Conservation (phyloP, 2,797 vertebrate species). For the Petrocephalus schoutedeni region DNA sequence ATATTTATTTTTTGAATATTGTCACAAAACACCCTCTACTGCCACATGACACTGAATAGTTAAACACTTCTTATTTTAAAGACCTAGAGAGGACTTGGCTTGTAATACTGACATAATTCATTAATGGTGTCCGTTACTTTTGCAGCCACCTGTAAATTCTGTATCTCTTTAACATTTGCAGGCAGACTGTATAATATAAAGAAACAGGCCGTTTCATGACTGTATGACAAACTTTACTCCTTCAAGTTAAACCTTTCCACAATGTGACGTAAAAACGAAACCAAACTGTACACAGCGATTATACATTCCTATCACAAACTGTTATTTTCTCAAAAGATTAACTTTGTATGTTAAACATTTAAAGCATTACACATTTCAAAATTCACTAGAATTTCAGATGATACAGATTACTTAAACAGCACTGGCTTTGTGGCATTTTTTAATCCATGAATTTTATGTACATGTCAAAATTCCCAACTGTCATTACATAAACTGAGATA, state of each 20-base stretch:
- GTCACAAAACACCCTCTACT: no score
- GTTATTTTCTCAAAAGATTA: neutral
- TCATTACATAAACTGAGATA: neutral
- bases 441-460: neutral
- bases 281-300: neutral
- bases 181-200: neutral
- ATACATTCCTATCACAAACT: neutral
- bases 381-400: neutral
- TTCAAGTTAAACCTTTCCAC: conserved; percentile 1
- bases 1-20: no score
- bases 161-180: neutral
- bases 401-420: neutral
- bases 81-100: neutral
- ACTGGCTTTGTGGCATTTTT: neutral
- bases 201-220: neutral
- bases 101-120: neutral
- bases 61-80: neutral
- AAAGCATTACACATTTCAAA: neutral
- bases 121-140: neutral
- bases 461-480: neutral
- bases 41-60: neutral
- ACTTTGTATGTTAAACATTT: neutral
- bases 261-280: neutral
- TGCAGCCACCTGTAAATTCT: neutral
- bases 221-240: conserved; percentile 3